Percentiles rank a stretch among this genome's conserved stretches.
Conservation (phyloP, 1,140 invertebrate genomes). For the Halictus rubicundus region DNA sequence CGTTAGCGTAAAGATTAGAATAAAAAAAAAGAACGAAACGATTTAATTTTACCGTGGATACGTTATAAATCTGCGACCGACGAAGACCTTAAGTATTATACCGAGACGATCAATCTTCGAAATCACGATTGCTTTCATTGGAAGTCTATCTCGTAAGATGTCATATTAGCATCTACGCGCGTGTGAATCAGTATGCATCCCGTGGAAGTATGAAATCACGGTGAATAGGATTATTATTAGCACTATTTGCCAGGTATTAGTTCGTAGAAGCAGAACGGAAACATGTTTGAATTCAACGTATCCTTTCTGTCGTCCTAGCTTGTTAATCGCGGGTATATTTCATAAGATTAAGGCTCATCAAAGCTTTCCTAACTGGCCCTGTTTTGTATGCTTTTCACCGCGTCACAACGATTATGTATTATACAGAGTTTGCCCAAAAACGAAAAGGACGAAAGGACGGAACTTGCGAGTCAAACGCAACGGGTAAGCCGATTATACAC, state of each 20-base stretch:
- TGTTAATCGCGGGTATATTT: conserved; percentile 59
- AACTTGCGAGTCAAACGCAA: conserved; percentile 18
- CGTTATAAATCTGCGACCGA: no score
- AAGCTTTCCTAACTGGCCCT: conserved; percentile 53
- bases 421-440: neutral
- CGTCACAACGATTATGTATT: neutral
- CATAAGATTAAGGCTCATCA: conserved; percentile 58
- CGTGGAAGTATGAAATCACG: conserved; percentile 23
- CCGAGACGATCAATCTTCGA: neutral
- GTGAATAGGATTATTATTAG: conserved; percentile 62
- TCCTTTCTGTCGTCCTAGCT: conserved; percentile 13
- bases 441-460: neutral
- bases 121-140: neutral
- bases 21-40: no score
- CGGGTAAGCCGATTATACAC: conserved; percentile 57
- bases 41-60: no score
- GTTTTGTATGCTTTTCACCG: conserved; percentile 16
- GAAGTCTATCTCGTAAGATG: neutral
- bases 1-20: no score
- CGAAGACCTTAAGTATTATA: neutral
- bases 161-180: neutral
- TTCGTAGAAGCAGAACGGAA: conserved; percentile 7
- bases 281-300: conserved; percentile 50
- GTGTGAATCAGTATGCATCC: neutral
- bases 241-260: conserved; percentile 48